Evolutionary conservation across 1,140 invertebrate species (phyloP).

Genomic region (honey bee (Apis mellifera)): DNA sequence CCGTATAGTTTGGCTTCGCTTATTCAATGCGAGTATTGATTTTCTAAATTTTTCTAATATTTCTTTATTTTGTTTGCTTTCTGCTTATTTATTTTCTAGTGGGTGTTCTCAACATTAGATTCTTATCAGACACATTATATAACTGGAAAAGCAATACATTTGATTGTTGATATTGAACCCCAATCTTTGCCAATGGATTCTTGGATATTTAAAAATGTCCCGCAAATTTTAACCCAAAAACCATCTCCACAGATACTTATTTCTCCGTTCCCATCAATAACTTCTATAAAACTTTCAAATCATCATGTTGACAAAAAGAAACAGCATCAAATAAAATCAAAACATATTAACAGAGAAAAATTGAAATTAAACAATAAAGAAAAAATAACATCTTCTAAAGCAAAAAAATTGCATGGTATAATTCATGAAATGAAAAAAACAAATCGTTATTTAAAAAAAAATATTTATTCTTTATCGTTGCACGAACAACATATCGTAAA

Average conservation of each 20-base stretch:
- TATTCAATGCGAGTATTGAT: conserved; percentile 25
- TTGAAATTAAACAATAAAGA: background rate
- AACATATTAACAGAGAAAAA: background rate
- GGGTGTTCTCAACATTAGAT: background rate
- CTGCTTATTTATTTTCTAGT: background rate
- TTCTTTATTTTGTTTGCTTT: background rate
- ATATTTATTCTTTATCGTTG: background rate
- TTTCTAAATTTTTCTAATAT: background rate
- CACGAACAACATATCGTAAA: background rate
- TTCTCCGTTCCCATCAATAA: background rate
- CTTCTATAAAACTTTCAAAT: background rate
- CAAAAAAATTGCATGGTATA: background rate
- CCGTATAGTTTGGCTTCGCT: conserved; percentile 35
- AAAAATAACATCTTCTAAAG: background rate
- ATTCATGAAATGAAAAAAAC: background rate
- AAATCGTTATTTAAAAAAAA: no score
- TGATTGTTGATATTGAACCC: background rate
- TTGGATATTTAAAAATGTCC: conserved; percentile 4
- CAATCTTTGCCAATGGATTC: background rate
- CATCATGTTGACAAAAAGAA: no score
- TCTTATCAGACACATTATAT: background rate
- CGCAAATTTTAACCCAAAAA: background rate
- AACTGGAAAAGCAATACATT: background rate
- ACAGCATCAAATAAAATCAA: background rate
- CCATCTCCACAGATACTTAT: no score